Base-by-base conservation (phyloP, 2,113 vertebrate genomes). In the Dicrurus megarhynchus region DNA sequence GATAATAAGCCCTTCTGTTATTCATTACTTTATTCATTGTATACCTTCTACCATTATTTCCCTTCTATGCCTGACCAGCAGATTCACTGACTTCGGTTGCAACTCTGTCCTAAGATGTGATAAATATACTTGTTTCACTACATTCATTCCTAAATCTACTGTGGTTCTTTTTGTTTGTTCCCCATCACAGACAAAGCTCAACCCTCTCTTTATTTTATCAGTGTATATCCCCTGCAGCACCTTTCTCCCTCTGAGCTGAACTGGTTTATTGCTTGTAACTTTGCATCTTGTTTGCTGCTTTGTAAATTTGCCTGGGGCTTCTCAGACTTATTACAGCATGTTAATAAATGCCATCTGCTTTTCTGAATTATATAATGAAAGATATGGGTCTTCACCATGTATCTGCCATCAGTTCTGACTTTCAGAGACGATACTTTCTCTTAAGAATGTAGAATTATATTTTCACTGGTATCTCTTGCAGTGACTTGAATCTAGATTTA, bases 261-360 rank as follows among this genome's bases (percentile, higher is more conserved):
- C 37, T 77, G 30, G 46, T 93, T 95, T 92, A 94, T 88, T 95
- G 70, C 49, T 88, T 88, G 63, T 73, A 92, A 85, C 47, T 59
- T 83, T 3, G 5, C 67, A 50, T 90, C 75, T 83, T 95, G 71
- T 80, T 94, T 92, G 53, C 50, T 77, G 55, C 46, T 90, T 90
- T 95, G 39, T 87, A 53, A 87, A 7, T 89, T 91, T 93, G 92
- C 95, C 94, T 80, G 70, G 35, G 67, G 94, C 79, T 93, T 80
- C 71, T 88, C 70, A 86, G 90, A 80, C 82, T 94, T 90, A 79
- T 82, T 94, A 73, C 23, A 88, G 49, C 53, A 80, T 77, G 76
- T 90, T 93, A 88, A 95, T 90, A 97, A 92, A 88, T 80, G 21
- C 82, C 88, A 80, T 92, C 95, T 95, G 79, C 79, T 79, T 50